Evolutionary conservation across 2,888 invertebrate species (phyloP).

Genomic region (Caradrina clavipalpis): DNA sequence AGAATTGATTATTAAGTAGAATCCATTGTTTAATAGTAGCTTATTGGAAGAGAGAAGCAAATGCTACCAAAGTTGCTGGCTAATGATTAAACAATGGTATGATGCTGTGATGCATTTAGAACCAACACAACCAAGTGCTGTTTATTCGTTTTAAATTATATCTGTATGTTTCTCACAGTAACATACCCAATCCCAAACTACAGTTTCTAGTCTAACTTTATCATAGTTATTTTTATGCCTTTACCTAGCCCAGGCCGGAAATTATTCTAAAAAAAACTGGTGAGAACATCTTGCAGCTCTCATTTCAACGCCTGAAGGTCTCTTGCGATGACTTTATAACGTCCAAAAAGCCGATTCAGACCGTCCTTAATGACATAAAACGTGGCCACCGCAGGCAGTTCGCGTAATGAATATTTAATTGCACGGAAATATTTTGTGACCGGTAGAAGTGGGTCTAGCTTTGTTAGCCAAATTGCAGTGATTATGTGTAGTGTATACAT

Average conservation of each 20-base stretch:
- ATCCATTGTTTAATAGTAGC: no score
- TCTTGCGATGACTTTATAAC: constrained; percentile 66
- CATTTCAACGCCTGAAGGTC: constrained; percentile 46
- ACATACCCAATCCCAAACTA: not conserved
- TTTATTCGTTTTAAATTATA: no score
- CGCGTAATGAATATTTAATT: constrained; percentile 89
- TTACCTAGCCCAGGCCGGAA: not conserved
- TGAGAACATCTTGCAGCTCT: constrained; percentile 26
- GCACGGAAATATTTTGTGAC: constrained; percentile 80
- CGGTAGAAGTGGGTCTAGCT: constrained; percentile 70
- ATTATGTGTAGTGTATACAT: constrained; percentile 36
- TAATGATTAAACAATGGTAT: no score
- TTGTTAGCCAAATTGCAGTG: constrained; percentile 77
- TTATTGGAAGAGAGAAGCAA: no score
- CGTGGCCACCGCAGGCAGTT: constrained; percentile 75
- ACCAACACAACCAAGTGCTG: no score
- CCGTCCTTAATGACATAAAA: constrained; percentile 84
- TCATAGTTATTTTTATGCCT: not conserved
- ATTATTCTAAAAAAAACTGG: constrained; percentile 5
- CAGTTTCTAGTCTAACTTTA: not conserved
- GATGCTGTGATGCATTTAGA: no score
- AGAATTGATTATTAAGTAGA: no score
- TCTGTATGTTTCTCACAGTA: no score
- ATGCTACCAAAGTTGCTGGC: no score
- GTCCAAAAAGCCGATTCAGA: constrained; percentile 73